These are phyloP conservation scores for Halcyon chelicuti DNA, from an alignment of 2,797 vertebrate species.

Conservation along the genomic window DNA sequence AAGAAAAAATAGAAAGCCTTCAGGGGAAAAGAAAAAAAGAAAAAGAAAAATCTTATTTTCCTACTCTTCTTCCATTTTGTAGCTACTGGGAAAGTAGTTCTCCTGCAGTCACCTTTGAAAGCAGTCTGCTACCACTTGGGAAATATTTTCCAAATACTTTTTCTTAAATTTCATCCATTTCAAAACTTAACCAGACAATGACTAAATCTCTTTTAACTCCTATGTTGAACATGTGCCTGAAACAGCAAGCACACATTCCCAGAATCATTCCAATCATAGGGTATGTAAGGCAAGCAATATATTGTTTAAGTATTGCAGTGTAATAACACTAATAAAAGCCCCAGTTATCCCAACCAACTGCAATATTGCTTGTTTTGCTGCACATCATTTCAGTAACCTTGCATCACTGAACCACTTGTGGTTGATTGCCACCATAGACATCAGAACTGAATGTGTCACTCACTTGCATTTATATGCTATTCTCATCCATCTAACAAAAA, in stretches of 20 bases:
- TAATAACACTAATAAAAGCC: not conserved
- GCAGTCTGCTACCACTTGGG: not conserved
- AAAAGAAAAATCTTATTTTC: not conserved
- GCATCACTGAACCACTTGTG: not conserved
- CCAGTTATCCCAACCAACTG: not conserved
- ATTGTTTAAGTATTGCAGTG: not conserved
- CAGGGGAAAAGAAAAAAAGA: fast-evolving
- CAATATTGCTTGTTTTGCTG: not conserved
- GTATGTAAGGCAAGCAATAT: not conserved
- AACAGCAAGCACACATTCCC: not conserved
- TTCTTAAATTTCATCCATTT: not conserved
- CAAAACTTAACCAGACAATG: not conserved
- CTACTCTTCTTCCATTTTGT: not conserved
- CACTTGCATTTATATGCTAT: conserved; percentile 52
- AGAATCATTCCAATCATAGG: not conserved
- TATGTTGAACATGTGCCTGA: not conserved
- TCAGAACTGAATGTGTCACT: conserved; percentile 24
- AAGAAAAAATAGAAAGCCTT: not conserved
- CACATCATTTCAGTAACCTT: conserved; percentile 4
- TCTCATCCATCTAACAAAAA: conserved; percentile 36
- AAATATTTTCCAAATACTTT: not conserved
- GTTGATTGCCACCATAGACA: conserved; percentile 11
- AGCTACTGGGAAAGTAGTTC: not conserved
- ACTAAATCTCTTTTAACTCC: not conserved
- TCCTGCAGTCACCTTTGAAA: not conserved